phyloP scores from a whole-genome alignment of 2,113 vertebrate species.

The Takifugu bimaculatus region DNA sequence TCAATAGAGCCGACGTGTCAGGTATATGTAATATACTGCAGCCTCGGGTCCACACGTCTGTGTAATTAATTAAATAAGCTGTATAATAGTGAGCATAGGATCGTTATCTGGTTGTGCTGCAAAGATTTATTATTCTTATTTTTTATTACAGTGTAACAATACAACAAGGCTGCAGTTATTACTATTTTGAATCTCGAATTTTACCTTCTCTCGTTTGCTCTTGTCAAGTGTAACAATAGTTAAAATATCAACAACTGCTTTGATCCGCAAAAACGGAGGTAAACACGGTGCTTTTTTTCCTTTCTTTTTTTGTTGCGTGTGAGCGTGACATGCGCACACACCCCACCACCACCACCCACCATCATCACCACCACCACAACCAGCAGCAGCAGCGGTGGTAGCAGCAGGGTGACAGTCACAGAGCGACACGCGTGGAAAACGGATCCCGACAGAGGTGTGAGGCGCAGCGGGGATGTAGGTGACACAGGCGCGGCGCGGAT shows the following conservation, averaged over 20 bases:
- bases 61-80: not conserved
- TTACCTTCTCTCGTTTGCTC: no score
- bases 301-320: not conserved
- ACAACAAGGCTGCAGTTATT: no score
- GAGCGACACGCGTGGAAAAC: not conserved
- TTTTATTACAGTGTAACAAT: no score
- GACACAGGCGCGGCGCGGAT: slow-evolving; percentile 25
- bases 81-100: no score
- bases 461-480: slow-evolving; percentile 41
- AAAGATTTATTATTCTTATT: no score
- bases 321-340: slow-evolving; percentile 62
- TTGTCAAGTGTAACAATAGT: not conserved
- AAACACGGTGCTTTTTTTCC: not conserved
- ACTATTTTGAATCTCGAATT: no score
- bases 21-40: no score
- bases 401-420: not conserved
- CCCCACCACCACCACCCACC: slow-evolving; percentile 17
- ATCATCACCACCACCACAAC: slow-evolving; percentile 8
- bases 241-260: not conserved
- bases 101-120: no score
- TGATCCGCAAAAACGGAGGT: not conserved
- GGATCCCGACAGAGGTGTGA: slow-evolving; percentile 21
- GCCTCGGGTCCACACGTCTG: not conserved
- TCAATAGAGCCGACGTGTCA: no score
- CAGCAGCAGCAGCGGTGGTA: slow-evolving; percentile 21